Evolutionary conservation across 2,113 vertebrate genomes (phyloP), one percentile per base, ranked within the genome.

Genomic region (Cariama cristata): DNA sequence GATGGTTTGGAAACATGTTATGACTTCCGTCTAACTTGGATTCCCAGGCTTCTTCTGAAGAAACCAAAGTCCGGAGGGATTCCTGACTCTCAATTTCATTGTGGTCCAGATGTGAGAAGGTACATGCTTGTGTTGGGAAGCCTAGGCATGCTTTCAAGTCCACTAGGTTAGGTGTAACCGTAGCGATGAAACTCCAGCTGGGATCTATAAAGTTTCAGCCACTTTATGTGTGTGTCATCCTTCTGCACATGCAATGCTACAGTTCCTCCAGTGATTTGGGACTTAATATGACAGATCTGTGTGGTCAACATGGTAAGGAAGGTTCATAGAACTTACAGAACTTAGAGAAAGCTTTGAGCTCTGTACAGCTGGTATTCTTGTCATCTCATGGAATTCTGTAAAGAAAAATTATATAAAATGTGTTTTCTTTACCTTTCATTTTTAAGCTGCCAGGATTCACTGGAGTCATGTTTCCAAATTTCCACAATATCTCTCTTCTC

Each of bases 171-270:
- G 22, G 35, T 16, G 24, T 4, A 67, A 11, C 15, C 14, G 32
- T 9, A 83, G 26, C 0, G 5, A 84, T 45, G 22, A 69, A 9
- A 64, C 4, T 89, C 21, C 35, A 52, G 1, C 4, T 47, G 13
- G 4, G 5, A 67, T 8, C 6, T 40, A 0, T 12, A 14, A 75
- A 76, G 14, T 69, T 91, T 76, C 30, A 69, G 1, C 6, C 0
- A 28, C 56, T 53, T 67, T 30, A 62, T 32, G 3, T 0, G 0
- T 38, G 10, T 71, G 45, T 67, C 42, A 50, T 42, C 24, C 19
- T 86, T 50, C 32, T 63, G 22, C 12, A 38, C 0, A 6, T 10
- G 13, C 22, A 60, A 14, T 17, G 8, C 5, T 53, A 45, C 10
- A 67, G 22, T 45, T 63, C 49, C 11, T 64, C 20, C 52, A 28